phyloP scores from a whole-genome alignment of 1,140 invertebrate species.

The Formica selysi region DNA sequence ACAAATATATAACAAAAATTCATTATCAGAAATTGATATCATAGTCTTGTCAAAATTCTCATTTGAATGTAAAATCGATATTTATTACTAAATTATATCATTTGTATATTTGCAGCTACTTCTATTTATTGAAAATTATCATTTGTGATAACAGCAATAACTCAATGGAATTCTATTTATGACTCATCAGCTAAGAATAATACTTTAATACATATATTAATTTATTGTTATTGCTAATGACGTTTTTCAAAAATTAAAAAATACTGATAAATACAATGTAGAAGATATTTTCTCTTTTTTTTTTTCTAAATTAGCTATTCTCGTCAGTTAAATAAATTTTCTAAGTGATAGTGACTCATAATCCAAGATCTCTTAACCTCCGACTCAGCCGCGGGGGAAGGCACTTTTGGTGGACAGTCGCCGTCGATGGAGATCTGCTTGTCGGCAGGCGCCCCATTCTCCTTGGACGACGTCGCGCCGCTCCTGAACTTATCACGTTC shows the following conservation, averaged over 20 bases:
- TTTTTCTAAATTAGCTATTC: no score
- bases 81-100: background rate
- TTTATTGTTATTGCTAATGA: background rate
- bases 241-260: background rate
- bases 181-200: background rate
- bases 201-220: background rate
- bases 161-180: background rate
- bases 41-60: background rate
- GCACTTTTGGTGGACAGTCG: slow-evolving; percentile 69
- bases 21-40: background rate
- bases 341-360: background rate
- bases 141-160: background rate
- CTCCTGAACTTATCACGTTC: slow-evolving; percentile 75
- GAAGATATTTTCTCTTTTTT: no score
- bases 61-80: background rate
- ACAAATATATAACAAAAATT: background rate
- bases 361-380: slow-evolving; percentile 80
- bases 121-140: slow-evolving; percentile 16
- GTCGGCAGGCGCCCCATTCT: slow-evolving; percentile 79
- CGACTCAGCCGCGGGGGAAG: slow-evolving; percentile 57
- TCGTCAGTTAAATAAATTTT: background rate
- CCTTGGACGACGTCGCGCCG: slow-evolving; percentile 26
- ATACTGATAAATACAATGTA: no score
- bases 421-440: slow-evolving; percentile 86
- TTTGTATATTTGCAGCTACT: background rate